A percentile compares a stretch with the other conserved stretches of the same genome.
Conservation (phyloP, 2,797 vertebrate species). For the Anisognathus igniventris region DNA sequence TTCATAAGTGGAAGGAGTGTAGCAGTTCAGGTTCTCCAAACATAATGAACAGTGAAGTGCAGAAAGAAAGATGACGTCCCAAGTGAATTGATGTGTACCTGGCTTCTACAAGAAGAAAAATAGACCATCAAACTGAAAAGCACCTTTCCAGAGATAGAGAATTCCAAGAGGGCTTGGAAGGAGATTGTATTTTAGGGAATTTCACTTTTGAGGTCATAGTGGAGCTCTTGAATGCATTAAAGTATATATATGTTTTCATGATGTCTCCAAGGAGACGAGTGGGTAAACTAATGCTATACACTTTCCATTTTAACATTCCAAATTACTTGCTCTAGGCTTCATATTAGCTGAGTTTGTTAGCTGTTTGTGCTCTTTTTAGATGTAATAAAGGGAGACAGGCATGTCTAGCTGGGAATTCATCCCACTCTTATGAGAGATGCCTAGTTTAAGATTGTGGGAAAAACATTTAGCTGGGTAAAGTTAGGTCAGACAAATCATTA, state of each 20-base stretch:
- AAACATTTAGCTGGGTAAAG: slow-evolving; percentile 17
- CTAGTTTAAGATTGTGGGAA: background rate
- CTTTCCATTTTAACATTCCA: slow-evolving; percentile 30
- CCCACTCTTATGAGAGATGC: background rate
- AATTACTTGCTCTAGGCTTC: slow-evolving; percentile 16
- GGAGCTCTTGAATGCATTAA: background rate
- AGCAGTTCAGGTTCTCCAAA: background rate
- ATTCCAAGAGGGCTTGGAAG: background rate
- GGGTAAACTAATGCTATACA: background rate
- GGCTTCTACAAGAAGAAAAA: background rate
- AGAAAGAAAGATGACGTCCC: background rate
- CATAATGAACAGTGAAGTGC: background rate
- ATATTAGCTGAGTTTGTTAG: slow-evolving; percentile 19
- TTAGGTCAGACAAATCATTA: background rate
- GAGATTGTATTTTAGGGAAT: background rate
- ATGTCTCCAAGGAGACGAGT: slow-evolving; percentile 1
- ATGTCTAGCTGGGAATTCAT: slow-evolving; percentile 6
- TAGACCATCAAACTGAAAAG: background rate
- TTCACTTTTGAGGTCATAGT: background rate
- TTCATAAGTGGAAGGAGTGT: background rate
- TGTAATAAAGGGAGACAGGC: slow-evolving; percentile 11
- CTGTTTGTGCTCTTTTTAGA: slow-evolving; percentile 2
- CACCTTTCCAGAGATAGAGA: background rate
- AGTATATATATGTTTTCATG: background rate
- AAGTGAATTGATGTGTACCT: background rate